Percentiles rank a stretch among this genome's conserved stretches.
These are phyloP conservation scores for Thaumetopoea pityocampa DNA, from an alignment of 1,140 invertebrate genomes.

Conservation along the genomic window DNA sequence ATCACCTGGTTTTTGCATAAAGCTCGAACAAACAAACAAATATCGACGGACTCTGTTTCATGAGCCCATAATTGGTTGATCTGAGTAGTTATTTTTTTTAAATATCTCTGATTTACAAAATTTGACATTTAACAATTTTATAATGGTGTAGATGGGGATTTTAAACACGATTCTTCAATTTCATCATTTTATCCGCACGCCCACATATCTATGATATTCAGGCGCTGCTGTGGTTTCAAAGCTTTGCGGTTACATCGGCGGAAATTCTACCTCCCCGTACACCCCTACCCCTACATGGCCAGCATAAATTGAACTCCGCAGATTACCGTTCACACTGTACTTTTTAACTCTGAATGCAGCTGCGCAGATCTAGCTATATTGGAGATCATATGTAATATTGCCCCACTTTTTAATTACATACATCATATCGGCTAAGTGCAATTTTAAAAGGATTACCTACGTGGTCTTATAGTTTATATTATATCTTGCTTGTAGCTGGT, in stretches of 20 bases:
- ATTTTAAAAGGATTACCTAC: constrained; percentile 56
- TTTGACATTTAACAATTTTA: too few relatives aligned
- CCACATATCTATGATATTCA: constrained; percentile 40
- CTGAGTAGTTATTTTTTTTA: too few relatives aligned
- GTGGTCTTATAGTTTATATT: constrained; percentile 42
- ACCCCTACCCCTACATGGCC: constrained; percentile 11
- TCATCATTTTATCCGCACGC: constrained; percentile 18
- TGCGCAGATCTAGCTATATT: constrained; percentile 21
- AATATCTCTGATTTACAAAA: too few relatives aligned
- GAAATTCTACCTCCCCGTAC: constrained; percentile 16
- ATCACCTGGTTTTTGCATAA: too few relatives aligned
- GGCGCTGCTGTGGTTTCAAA: constrained; percentile 36
- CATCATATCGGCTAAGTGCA: constrained; percentile 45
- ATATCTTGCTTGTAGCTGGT: too few relatives aligned
- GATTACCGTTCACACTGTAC: too few relatives aligned
- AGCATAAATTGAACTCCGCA: constrained; percentile 14
- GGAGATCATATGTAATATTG: constrained; percentile 27
- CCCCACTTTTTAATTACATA: constrained; percentile 63
- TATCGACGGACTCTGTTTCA: too few relatives aligned
- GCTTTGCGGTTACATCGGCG: constrained; percentile 34
- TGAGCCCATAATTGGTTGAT: too few relatives aligned
- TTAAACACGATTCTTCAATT: constrained; percentile 15
- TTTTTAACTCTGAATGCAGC: too few relatives aligned
- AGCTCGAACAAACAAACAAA: too few relatives aligned
- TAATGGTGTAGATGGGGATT: too few relatives aligned